Conservation (phyloP, 1,140 invertebrate species). For the Bombus polaris region DNA sequence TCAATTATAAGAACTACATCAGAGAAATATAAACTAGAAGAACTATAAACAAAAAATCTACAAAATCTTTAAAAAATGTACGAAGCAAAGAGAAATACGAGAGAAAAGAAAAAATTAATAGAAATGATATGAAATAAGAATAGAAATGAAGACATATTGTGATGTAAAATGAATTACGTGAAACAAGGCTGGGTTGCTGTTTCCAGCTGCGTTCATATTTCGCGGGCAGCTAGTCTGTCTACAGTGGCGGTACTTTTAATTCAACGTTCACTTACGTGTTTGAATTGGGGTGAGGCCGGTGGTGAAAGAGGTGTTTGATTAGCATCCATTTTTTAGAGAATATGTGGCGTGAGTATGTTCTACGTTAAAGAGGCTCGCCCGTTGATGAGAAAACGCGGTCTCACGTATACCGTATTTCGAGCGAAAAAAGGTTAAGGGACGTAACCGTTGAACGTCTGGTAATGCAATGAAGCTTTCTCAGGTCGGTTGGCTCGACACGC, state of each 20-base stretch:
- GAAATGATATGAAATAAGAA: background rate
- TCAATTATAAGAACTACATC: background rate
- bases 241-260: constrained; percentile 68
- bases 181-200: background rate
- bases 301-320: constrained; percentile 82
- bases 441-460: constrained; percentile 68
- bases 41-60: background rate
- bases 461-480: constrained; percentile 76
- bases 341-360: background rate
- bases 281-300: constrained; percentile 84
- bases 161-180: background rate
- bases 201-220: constrained; percentile 64
- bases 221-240: constrained; percentile 60
- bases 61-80: background rate
- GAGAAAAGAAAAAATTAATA: no score
- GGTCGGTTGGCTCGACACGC: constrained; percentile 66
- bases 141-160: background rate
- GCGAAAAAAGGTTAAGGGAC: constrained; percentile 59
- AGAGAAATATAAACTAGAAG: background rate
- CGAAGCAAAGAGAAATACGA: no score
- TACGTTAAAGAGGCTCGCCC: constrained; percentile 22
- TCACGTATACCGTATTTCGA: constrained; percentile 13
- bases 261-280: constrained; percentile 80
- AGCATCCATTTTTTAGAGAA: constrained; percentile 61
- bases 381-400: constrained; percentile 19